Base-by-base conservation (phyloP, 1,140 invertebrate species). In the Drosophila equinoxialis region DNA sequence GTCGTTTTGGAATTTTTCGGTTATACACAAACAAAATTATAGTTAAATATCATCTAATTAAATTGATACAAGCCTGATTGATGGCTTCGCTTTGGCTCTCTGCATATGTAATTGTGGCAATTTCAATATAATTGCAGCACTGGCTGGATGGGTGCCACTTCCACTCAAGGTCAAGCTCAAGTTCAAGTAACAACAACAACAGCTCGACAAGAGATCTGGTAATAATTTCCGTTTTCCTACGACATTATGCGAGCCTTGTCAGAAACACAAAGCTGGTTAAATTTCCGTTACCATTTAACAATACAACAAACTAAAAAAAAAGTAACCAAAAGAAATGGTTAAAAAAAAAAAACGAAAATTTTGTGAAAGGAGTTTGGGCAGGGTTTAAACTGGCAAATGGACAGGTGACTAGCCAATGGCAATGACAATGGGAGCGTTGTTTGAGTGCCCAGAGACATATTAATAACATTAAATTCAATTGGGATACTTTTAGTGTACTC, bases 131-230 rank as follows among this genome's bases (percentile, higher is more conserved):
- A 69, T 69, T 61, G 62, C 35, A 35, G 48, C 45, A 48, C 57
- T 64, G 26, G 69, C 66, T 69, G 33, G 14, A 41, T 68, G 65
- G 62, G 41, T 62, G 76, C 41, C 11, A 33, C 26, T 61, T 58
- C 60, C 66, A 58, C 65, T 37, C 86, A 90, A 90, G 86, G 86
- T 90, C 86, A 90, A 90, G 86, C 86, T 90, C 86, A 90, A 90
- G 86, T 90, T 90, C 82, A 90, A 70, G 37, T 61, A 68, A 74
- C 65, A 57, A 77, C 79, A 79, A 64, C 20, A 42, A 63, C 74
- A 62, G 37, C 61, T 37, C 51, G 66, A 57, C 20, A 26, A 39
- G 10, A 39, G 11, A 35, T 48, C 64, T 51, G 45, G 17, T 23
- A 67, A 73, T 72, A 86, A 85, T 77, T 79, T 77, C 61, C 73